These are phyloP conservation scores for Sericinus montela DNA, from an alignment of 2,888 invertebrate genomes.

Conservation along the genomic window DNA sequence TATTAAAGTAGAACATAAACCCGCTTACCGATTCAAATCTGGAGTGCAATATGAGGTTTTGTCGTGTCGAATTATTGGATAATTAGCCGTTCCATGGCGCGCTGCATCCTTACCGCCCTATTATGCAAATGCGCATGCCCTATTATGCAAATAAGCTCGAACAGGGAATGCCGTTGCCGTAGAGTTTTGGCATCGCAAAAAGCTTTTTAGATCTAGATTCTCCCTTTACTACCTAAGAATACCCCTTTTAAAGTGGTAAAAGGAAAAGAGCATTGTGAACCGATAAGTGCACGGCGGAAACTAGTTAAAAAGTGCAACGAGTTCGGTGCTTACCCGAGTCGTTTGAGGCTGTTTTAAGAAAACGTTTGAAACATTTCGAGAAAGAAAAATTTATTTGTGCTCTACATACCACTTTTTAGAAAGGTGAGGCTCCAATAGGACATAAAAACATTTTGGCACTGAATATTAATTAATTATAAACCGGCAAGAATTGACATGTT, in stretches of 20 bases:
- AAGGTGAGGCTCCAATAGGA: too few species aligned
- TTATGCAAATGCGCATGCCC: constrained; percentile 30
- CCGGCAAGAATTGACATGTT: too few species aligned
- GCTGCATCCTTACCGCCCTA: constrained; percentile 22
- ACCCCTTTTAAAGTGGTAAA: constrained; percentile 10
- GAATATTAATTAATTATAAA: too few species aligned
- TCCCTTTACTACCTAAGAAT: constrained; percentile 12
- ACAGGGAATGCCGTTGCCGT: constrained; percentile 1
- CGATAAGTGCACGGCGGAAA: constrained; percentile 7
- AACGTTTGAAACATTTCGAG: neutral
- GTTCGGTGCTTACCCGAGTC: neutral
- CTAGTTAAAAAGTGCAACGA: neutral
- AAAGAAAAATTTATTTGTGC: neutral
- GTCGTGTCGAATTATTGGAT: constrained; percentile 23
- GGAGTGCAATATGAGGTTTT: constrained; percentile 12
- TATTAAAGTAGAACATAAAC: neutral
- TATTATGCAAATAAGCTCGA: constrained; percentile 28
- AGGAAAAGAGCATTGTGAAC: constrained; percentile 3
- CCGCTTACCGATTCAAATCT: neutral
- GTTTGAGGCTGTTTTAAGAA: neutral
- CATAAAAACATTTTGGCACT: too few species aligned
- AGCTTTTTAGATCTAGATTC: constrained; percentile 15
- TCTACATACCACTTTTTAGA: neutral
- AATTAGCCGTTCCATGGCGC: constrained; percentile 19
- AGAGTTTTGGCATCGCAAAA: constrained; percentile 12